Evolutionary conservation across 2,888 invertebrate genomes (phyloP).

Genomic region (Polydesmus complanatus): DNA sequence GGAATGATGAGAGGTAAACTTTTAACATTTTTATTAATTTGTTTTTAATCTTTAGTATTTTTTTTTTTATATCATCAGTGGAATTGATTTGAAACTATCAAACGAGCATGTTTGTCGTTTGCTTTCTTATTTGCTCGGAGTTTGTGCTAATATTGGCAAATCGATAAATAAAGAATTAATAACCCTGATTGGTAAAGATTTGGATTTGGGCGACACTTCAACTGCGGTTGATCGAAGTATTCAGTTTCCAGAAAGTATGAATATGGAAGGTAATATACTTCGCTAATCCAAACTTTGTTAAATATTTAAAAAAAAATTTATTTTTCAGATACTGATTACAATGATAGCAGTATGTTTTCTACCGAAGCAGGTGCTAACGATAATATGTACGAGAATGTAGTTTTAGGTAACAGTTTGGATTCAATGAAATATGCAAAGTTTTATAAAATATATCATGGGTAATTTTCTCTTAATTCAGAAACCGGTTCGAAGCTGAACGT

Average conservation of each 20-base stretch:
- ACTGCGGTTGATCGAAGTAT: neutral
- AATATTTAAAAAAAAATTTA: neutral
- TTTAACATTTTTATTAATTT: too few relatives aligned
- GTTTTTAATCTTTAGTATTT: neutral
- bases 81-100: neutral
- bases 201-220: neutral
- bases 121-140: neutral
- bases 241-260: neutral
- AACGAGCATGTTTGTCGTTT: neutral
- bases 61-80: too few relatives aligned
- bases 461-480: constrained; percentile 8
- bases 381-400: neutral
- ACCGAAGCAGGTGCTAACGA: neutral
- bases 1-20: neutral
- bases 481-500: constrained; percentile 11
- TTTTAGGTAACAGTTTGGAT: neutral
- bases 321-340: neutral
- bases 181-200: constrained; percentile 1
- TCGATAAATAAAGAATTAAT: constrained; percentile 11
- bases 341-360: neutral
- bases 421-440: neutral
- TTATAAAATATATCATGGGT: neutral
- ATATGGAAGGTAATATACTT: neutral
- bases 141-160: constrained; percentile 4
- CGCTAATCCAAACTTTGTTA: neutral